Evolutionary conservation across 37 sponge, comb jelly and placozoan genomes (phyloP), one percentile per base, ranked within the genome.

Genomic region (Hexactinellida sp.): DNA sequence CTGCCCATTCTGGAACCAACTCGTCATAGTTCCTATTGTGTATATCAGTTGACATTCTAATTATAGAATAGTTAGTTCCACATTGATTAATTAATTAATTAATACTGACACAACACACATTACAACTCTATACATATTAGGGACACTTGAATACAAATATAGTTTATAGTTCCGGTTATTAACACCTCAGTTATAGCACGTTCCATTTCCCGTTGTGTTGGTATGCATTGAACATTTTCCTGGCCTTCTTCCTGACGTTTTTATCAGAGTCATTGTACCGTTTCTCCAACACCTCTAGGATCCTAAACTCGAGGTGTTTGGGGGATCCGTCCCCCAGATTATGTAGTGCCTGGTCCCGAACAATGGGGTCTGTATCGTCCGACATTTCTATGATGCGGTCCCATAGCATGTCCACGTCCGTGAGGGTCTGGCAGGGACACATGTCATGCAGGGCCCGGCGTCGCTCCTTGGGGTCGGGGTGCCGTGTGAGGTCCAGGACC

Each of bases 201-300:
- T 92, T 92, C 92, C 92, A 92, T 86, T 92, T 92, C 38, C 92
- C 92, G 32, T 83, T 92, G 34, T 84, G 87, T 35, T 89, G 87
- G 55, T 92, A 92, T 0, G 89, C 37, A 39, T 85, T 92, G 21
- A 89, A 37, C 92, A 92, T 92, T 83, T 55, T 89, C 54, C 92
- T 37, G 39, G 92, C 92, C 84, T 92, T 92, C 83, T 86, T 92
- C 88, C 85, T 92, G 36, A 92, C 92, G 0, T 89, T 85, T n/a
- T 87, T 88, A 82, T 89, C 84, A 37, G 89, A 86, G 86, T 92
- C 92, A 52, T 92, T 92, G 87, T 92, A 92, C 84, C 85, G 36
- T 0, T 63, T 41, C 85, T 92, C 92, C 37, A 89, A 36, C 3
- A 87, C 92, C 36, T 87, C 85, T 0, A 92, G 55, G 3, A 92